Evolutionary conservation across 2,113 vertebrate species (phyloP).

Genomic region (Osmerus eperlanus): DNA sequence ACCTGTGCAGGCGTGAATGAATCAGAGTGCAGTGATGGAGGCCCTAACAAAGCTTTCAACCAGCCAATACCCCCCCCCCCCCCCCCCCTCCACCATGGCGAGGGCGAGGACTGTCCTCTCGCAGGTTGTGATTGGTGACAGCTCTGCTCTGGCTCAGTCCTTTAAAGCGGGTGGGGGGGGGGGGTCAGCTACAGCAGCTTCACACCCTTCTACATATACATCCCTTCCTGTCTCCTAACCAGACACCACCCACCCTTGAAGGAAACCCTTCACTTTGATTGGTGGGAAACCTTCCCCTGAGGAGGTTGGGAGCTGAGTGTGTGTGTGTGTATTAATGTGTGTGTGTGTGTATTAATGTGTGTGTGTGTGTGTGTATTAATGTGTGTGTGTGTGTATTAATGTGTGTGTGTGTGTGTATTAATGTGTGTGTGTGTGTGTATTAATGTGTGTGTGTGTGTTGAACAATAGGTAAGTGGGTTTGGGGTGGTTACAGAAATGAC

Average conservation of each 20-base stretch:
- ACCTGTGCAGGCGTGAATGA: no score
- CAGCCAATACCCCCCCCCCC: neutral
- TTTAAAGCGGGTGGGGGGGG: slow-evolving; percentile 10
- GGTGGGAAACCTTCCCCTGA: neutral
- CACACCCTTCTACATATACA: slow-evolving; percentile 31
- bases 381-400: no score
- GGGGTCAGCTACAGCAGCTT: slow-evolving; percentile 36
- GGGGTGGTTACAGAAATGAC: no score
- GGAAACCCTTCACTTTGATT: neutral
- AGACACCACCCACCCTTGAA: neutral
- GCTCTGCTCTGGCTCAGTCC: slow-evolving; percentile 23
- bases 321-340: no score
- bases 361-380: no score
- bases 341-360: neutral
- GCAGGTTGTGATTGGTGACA: slow-evolving; percentile 33
- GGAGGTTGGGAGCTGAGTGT: neutral
- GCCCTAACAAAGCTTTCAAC: slow-evolving; percentile 15
- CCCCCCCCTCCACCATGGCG: slow-evolving; percentile 14
- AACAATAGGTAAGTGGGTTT: no score
- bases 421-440: no score
- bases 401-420: no score
- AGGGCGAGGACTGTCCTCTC: slow-evolving; percentile 31
- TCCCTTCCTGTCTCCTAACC: neutral
- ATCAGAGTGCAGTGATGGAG: no score
- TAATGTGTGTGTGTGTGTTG: no score